Evolutionary conservation across 2,888 invertebrate genomes (phyloP).

Genomic region (Cyaniris semiargus): DNA sequence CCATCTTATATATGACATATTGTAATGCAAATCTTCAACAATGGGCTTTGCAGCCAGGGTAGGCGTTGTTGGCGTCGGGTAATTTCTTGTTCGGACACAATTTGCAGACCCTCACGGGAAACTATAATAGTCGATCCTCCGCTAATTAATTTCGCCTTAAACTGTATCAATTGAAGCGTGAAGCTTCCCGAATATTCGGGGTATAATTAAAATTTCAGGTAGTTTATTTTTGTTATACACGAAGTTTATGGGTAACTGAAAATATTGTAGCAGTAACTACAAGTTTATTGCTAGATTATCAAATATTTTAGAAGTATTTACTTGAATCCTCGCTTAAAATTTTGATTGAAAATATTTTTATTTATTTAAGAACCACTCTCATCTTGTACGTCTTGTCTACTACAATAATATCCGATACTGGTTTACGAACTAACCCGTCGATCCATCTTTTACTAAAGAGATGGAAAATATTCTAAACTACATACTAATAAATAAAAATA

Average conservation of each 20-base stretch:
- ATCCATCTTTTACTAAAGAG: too few relatives aligned
- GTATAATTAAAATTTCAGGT: conserved; percentile 69
- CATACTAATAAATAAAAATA: too few relatives aligned
- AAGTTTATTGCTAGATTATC: too few relatives aligned
- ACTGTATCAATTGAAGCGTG: conserved; percentile 78
- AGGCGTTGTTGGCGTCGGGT: conserved; percentile 62
- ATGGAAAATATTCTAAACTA: too few relatives aligned
- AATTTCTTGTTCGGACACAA: conserved; percentile 81
- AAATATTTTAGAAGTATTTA: too few relatives aligned
- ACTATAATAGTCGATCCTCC: conserved; percentile 79
- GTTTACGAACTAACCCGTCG: too few relatives aligned
- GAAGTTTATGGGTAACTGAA: not conserved
- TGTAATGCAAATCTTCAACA: conserved; percentile 10
- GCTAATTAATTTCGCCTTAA: conserved; percentile 78
- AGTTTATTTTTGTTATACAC: conserved; percentile 59
- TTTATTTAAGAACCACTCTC: too few relatives aligned
- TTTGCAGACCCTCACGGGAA: conserved; percentile 72
- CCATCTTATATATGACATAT: not conserved
- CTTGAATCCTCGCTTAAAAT: too few relatives aligned
- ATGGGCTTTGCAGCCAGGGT: conserved; percentile 62
- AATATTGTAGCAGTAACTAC: too few relatives aligned
- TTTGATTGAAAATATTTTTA: too few relatives aligned
- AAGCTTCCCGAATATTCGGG: conserved; percentile 69
- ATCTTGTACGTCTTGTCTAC: too few relatives aligned
- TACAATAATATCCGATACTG: too few relatives aligned